Percentiles rank a stretch among this genome's conserved stretches.
Conservation (phyloP, 1,140 invertebrate genomes). For the Hyles vespertilio region DNA sequence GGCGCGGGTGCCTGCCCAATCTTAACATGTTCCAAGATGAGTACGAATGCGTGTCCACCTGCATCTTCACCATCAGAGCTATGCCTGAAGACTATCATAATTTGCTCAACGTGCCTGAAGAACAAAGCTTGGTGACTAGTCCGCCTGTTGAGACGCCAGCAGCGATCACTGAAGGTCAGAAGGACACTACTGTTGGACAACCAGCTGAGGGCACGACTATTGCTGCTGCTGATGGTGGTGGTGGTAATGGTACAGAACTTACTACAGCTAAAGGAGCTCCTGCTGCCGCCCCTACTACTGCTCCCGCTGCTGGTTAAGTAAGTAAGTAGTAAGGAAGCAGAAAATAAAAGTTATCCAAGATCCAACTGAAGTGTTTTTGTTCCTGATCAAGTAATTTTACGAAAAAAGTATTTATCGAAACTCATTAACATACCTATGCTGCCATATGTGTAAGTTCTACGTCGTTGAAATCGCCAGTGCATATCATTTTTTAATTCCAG, state of each 20-base stretch:
- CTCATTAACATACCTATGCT: too few relatives aligned
- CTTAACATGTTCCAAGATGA: conserved; percentile 61
- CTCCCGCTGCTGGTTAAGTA: background rate
- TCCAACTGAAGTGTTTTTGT: too few relatives aligned
- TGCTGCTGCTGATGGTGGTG: background rate
- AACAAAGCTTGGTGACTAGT: background rate
- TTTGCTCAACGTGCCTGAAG: background rate
- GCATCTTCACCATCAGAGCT: conserved; percentile 47
- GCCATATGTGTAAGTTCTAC: too few relatives aligned
- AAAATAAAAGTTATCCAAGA: too few relatives aligned
- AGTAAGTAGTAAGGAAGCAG: too few relatives aligned
- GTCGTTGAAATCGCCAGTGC: too few relatives aligned
- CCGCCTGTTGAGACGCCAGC: background rate
- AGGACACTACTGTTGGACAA: background rate
- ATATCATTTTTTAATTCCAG: too few relatives aligned
- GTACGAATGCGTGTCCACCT: conserved; percentile 58
- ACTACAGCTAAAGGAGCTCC: background rate
- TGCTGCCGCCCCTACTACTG: background rate
- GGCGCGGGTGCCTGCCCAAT: conserved; percentile 60
- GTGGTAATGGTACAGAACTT: background rate
- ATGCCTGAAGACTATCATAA: conserved; percentile 32
- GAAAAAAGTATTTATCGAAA: too few relatives aligned
- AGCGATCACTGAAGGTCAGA: background rate
- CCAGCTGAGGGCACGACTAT: background rate
- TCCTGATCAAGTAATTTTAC: too few relatives aligned